Evolutionary conservation across 2,888 invertebrate species (phyloP).

Genomic region (Eupithecia centaureata): DNA sequence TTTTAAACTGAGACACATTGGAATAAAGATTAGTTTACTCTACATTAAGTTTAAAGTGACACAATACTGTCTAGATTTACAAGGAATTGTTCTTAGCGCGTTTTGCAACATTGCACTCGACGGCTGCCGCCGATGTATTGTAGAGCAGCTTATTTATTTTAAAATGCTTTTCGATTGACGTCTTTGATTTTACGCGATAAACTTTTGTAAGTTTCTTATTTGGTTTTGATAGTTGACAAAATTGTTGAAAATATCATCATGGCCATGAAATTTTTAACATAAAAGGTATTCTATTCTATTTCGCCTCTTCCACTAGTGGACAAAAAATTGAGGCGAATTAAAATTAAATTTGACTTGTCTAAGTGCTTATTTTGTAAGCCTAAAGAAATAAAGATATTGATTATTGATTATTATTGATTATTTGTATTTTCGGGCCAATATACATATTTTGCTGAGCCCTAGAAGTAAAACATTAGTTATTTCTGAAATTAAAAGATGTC

Average conservation of each 20-base stretch:
- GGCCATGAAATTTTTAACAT: neutral
- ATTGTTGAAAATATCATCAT: neutral
- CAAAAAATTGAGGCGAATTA: too few relatives aligned
- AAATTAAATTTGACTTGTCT: too few relatives aligned
- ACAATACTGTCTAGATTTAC: conserved; percentile 40
- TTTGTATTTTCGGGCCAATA: too few relatives aligned
- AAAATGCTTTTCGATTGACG: conserved; percentile 39
- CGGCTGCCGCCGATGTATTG: conserved; percentile 55
- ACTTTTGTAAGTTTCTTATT: conserved; percentile 1
- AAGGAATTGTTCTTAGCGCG: conserved; percentile 75
- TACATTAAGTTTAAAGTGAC: conserved; percentile 9
- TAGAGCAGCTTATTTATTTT: conserved; percentile 51
- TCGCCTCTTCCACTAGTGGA: too few relatives aligned
- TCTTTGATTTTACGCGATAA: conserved; percentile 33
- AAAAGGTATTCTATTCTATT: neutral
- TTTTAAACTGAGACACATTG: neutral
- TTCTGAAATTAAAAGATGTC: too few relatives aligned
- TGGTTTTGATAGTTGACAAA: neutral
- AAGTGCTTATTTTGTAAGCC: too few relatives aligned
- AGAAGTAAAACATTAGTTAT: too few relatives aligned
- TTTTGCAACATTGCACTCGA: conserved; percentile 74
- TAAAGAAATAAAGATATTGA: too few relatives aligned
- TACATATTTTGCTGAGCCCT: too few relatives aligned
- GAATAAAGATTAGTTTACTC: conserved; percentile 6
- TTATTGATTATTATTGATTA: too few relatives aligned